Evolutionary conservation across 2,797 vertebrate genomes (phyloP).

Genomic region (Amniataba percoides): DNA sequence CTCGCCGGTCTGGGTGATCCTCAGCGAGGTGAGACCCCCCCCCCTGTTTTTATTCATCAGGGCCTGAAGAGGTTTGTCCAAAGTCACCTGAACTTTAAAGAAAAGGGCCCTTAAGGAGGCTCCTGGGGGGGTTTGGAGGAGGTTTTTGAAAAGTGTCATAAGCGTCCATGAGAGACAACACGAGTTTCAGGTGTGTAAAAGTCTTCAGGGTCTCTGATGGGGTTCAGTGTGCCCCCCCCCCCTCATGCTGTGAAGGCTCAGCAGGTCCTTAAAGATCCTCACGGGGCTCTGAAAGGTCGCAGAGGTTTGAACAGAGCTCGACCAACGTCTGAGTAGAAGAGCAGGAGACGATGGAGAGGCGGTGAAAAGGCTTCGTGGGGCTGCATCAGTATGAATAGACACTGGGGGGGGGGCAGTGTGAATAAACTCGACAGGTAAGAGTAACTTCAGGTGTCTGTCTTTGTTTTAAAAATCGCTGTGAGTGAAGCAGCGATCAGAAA

Average conservation of each 20-base stretch:
- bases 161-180: background rate
- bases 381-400: too few relatives aligned
- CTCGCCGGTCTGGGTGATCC: slow-evolving; percentile 97
- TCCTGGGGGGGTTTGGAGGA: background rate
- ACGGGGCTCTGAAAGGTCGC: background rate
- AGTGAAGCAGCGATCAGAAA: background rate
- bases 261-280: too few relatives aligned
- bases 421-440: too few relatives aligned
- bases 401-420: background rate
- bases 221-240: too few relatives aligned
- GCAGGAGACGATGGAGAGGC: too few relatives aligned
- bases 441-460: too few relatives aligned
- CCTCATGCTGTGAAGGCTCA: too few relatives aligned
- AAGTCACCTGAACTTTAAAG: background rate
- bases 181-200: too few relatives aligned
- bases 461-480: too few relatives aligned
- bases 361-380: background rate
- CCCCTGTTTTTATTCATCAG: background rate
- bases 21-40: slow-evolving; percentile 89
- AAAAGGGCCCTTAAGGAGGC: background rate
- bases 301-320: background rate
- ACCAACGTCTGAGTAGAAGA: background rate
- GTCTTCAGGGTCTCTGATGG: too few relatives aligned
- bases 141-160: background rate
- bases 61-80: background rate